Evolutionary conservation across 2,888 invertebrate species (phyloP), one percentile per base, ranked within the genome.

Genomic region (Palloptera scutellata): DNA sequence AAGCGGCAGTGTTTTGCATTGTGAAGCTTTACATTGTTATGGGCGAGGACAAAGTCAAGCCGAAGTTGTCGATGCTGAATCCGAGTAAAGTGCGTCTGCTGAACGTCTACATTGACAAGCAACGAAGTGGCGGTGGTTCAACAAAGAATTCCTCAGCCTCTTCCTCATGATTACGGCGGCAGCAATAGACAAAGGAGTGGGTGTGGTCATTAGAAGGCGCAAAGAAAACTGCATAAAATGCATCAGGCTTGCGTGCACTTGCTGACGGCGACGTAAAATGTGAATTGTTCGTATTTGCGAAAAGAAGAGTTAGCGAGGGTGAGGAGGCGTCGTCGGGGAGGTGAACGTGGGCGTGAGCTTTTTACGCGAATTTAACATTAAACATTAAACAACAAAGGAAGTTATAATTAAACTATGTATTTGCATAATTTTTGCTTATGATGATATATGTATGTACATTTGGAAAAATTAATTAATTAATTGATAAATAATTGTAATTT

Each of bases 1-100:
- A 98, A 84, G 96, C 97, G 75, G 95, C 96, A 12, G 96, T 98
- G 17, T 97, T 98, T 87, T 97, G 97, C 81, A 95, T 98, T 91
- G 98, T 98, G 5, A 94, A 96, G 58, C 89, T 98, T 77, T 95
- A 98, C 79, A 89, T 93, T 81, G 91, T 92, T 52, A 91, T 96
- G 10, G 97, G 97, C 0, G 95, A 96, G 81, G 93, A 93, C 40
- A 88, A 90, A 51, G 89, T 97, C 83, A 88, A 90, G 78, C 94
- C 95, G 3, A 93, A 95, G 81, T 88, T 97, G 69, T 88, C 89
- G 53, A 89, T 90, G 55, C 88, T 98, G 64, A 92, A 92, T 77
- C 93, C 95, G 76, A 96, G 96, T 87, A 98, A 98, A 73, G 81
- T 80, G 72, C 80, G 82, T 1, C 76, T 83, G 6, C 74, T 82